Conservation (phyloP, 2,797 vertebrate species). For the Chelmon rostratus region DNA sequence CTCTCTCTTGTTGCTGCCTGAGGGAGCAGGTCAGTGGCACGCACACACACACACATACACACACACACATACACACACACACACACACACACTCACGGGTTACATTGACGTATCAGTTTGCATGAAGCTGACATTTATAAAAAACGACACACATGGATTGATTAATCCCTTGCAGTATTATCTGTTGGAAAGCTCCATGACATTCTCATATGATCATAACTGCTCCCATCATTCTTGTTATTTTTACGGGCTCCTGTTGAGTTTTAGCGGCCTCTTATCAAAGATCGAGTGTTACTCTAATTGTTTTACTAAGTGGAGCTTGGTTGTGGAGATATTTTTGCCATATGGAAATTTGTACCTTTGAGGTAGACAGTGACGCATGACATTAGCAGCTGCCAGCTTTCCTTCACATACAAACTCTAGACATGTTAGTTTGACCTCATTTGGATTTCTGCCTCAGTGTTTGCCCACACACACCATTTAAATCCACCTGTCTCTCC, state of each 20-base stretch:
- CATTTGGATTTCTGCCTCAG: constrained; percentile 10
- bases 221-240: background rate
- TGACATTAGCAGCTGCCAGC: background rate
- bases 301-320: background rate
- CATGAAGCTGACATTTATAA: constrained; percentile 30
- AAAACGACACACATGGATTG: background rate
- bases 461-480: background rate
- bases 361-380: constrained; percentile 3
- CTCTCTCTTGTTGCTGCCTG: constrained; percentile 55
- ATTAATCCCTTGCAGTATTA: constrained; percentile 17
- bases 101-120: background rate
- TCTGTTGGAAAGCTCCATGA: background rate
- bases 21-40: constrained; percentile 61
- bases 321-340: background rate
- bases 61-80: constrained; percentile 18
- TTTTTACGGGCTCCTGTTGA: background rate
- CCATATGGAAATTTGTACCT: background rate
- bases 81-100: constrained; percentile 5
- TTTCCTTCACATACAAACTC: background rate
- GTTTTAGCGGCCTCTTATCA: background rate
- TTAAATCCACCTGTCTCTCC: background rate
- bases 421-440: constrained; percentile 43
- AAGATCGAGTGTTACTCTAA: background rate
- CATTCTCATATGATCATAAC: constrained; percentile 9
- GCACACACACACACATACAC: background rate